Evolutionary conservation across 2,888 invertebrate genomes (phyloP), one percentile per base, ranked within the genome.

Genomic region (Hipparchia semele): DNA sequence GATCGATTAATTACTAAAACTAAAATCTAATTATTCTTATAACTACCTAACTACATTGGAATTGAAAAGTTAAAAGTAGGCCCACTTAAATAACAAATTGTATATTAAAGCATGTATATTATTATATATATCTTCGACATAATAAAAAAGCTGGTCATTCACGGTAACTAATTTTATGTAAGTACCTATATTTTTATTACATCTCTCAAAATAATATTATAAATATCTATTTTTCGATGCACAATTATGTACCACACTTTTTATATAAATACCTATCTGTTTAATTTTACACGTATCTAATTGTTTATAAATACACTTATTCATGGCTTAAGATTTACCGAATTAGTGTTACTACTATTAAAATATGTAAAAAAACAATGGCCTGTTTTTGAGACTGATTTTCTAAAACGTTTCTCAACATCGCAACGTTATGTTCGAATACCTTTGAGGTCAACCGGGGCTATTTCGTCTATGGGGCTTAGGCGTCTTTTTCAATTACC

Each of bases 311-410:
- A 23, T 68, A 59, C 59, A 49, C 68, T 51, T 71, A 70, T 60
- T 69, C 76, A 81, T 83, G 77, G 72, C 73, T 86, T 84, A 82
- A 69, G 62, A 70, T 69, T 70, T 46, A 68, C 71, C 66, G 61
- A 70, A 82, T 84, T 85, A 87, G 80, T 83, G 77, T 86, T 86
- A 84, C 81, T 83, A 68, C 78, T 80, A 79, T 10, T 39, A 84
- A 84, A 53, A 85, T 87, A 83, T 84, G 10, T 86, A 86, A 85
- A 81, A 86, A 87, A 89, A 88, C 83, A 87, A 92, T 87, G 93
- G 93, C 93, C 93, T 93, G 93, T 91, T 90, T 87, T 91, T 90
- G 92, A 93, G 93, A 93, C 93, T 93, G 93, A 93, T 93, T 92
- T 92, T 92, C 89, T 95, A 87, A 89, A 87, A 85, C 84, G 87